Evolutionary conservation across 1,140 invertebrate genomes (phyloP).

Genomic region (Oedothorax gibbosus): DNA sequence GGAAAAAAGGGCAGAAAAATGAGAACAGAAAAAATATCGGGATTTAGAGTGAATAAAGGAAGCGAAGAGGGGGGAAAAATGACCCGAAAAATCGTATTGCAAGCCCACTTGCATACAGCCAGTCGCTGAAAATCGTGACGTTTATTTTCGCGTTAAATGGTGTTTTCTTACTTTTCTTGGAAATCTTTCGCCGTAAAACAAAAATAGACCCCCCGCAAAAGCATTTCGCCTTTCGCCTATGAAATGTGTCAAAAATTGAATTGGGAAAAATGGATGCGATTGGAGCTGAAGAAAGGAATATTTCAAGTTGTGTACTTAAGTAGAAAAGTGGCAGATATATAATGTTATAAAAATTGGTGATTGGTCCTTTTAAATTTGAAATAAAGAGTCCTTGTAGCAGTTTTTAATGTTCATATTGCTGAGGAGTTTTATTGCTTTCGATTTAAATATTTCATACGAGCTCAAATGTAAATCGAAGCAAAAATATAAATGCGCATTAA

Average conservation of each 20-base stretch:
- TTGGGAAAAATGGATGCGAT: conserved; percentile 19
- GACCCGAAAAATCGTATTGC: conserved; percentile 59
- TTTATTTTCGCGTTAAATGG: conserved; percentile 37
- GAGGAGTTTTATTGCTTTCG: no score
- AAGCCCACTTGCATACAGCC: conserved; percentile 49
- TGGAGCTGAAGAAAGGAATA: neutral
- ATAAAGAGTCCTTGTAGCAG: no score
- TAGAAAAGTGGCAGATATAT: no score
- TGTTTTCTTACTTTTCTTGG: conserved; percentile 12
- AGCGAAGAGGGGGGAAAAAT: conserved; percentile 41
- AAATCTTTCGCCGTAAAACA: conserved; percentile 30
- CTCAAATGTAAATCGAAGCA: no score
- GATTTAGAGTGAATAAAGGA: conserved; percentile 36
- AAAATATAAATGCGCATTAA: no score
- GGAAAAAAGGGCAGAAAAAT: conserved; percentile 48
- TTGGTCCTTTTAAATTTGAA: no score
- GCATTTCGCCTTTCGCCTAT: conserved; percentile 5
- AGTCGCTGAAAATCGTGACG: neutral
- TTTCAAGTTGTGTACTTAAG: no score
- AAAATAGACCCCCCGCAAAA: conserved; percentile 15
- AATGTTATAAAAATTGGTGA: no score
- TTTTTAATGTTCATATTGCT: no score
- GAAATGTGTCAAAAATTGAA: conserved; percentile 31
- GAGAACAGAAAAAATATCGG: conserved; percentile 42
- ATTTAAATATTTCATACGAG: no score